These are phyloP conservation scores for Melanogrammus aeglefinus DNA, from an alignment of 2,797 vertebrate genomes.

Conservation along the genomic window DNA sequence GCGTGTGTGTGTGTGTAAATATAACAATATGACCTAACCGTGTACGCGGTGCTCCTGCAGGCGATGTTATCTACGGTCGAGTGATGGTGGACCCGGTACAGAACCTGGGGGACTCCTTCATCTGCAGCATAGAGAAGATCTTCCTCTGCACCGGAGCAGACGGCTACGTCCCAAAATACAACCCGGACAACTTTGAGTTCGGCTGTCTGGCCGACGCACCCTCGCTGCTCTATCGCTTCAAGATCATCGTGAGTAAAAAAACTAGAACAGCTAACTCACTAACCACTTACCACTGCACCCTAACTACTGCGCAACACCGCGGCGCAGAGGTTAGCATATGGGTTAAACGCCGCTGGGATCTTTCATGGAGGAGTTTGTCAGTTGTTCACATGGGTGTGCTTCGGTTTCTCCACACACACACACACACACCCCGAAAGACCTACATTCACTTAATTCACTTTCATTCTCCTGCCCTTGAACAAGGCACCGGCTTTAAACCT, in stretches of 20 bases:
- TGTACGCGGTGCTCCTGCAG: constrained; percentile 54
- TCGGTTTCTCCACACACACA: background rate
- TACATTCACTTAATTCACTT: background rate
- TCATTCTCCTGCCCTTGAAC: background rate
- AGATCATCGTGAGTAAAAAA: constrained; percentile 85
- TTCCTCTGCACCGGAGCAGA: constrained; percentile 94
- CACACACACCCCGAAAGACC: background rate
- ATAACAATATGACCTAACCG: too few species aligned
- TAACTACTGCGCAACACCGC: too few species aligned
- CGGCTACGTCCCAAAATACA: constrained; percentile 96
- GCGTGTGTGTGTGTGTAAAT: too few species aligned
- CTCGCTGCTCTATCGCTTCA: constrained; percentile 90
- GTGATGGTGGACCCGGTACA: constrained; percentile 98
- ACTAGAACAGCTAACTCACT: too few species aligned
- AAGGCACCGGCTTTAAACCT: background rate
- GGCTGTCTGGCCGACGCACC: constrained; percentile 91
- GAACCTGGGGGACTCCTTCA: constrained; percentile 90
- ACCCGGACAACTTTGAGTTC: constrained; percentile 84
- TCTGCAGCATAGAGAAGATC: constrained; percentile 95
- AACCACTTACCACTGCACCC: too few species aligned
- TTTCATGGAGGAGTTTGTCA: background rate
- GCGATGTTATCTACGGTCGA: constrained; percentile 85
- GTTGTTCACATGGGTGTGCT: background rate
- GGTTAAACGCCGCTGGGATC: background rate
- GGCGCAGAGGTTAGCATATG: background rate